Conservation (phyloP, 2,797 vertebrate species). For the Mastacembelus armatus region DNA sequence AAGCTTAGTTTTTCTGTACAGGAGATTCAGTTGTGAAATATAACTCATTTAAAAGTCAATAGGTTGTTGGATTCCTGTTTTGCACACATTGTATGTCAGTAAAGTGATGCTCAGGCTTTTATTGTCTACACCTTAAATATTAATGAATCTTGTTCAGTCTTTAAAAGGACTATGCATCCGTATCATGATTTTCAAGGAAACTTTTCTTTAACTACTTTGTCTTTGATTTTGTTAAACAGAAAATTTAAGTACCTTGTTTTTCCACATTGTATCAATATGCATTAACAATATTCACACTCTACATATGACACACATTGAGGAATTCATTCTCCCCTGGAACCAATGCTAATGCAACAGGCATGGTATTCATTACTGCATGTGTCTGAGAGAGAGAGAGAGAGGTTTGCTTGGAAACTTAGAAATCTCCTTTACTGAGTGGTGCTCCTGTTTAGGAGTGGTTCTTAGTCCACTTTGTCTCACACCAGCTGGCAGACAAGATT, state of each 20-base stretch:
- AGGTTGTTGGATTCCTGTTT: not conserved
- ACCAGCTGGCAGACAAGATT: constrained; percentile 1
- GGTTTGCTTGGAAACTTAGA: constrained; percentile 27
- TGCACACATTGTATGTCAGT: not conserved
- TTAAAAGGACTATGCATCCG: not conserved
- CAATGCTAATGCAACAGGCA: constrained; percentile 66
- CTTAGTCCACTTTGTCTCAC: constrained; percentile 25
- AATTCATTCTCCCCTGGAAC: constrained; percentile 40
- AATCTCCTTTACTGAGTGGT: constrained; percentile 29
- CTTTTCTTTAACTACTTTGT: not conserved
- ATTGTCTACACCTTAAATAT: not conserved
- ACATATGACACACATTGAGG: constrained; percentile 23
- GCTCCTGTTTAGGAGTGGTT: constrained; percentile 20
- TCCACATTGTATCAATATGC: not conserved
- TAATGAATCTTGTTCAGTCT: not conserved
- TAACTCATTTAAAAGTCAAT: not conserved
- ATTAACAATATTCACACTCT: not conserved
- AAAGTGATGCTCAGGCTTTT: not conserved
- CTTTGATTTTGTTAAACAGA: not conserved
- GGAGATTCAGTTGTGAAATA: not conserved
- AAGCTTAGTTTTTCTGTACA: too few relatives aligned
- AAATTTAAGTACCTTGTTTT: not conserved
- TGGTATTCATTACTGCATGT: constrained; percentile 74
- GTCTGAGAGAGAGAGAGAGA: constrained; percentile 25
- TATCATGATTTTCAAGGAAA: not conserved